Evolutionary conservation across 1,140 invertebrate genomes (phyloP), one percentile per base, ranked within the genome.

Genomic region (Pachyrhynchus sulphureomaculatus): DNA sequence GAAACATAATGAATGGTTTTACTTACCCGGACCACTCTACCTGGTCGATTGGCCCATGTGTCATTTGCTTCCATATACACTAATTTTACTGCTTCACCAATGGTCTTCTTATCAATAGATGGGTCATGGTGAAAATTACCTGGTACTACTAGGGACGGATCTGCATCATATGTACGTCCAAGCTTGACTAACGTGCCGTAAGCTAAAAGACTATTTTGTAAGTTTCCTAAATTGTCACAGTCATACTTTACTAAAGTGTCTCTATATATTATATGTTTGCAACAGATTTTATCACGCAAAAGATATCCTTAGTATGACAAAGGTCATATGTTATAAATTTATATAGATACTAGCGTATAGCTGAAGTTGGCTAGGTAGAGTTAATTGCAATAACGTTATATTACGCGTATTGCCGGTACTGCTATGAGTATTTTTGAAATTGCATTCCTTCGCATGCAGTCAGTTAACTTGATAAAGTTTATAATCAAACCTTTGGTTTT

Each of bases 11-110:
- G n/a, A n/a, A n/a, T n/a, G n/a, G n/a, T n/a, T n/a, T n/a, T 24
- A 37, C 56, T 59, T 41, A 59, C 56, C 6, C 56, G 12, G n/a
- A 59, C 20, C 12, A 33, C 56, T 29, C 15, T 33, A 10, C 56
- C 56, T 5, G 44, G 23, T 21, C 42, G 56, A 9, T 51, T 34
- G 17, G 45, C 56, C 13, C 41, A 51, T 13, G 44, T 45, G 13
- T 59, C 45, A 32, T 33, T 48, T 13, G n/a, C 9, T n/a, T 37
- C 15, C 2, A 48, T 21, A 24, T 59, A 59, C 3, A 59, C 24
- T 41, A 13, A 2, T 32, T 33, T 59, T 18, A 59, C 49, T 12
- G 24, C 15, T 3, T 20, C 21, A 17, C 56, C 56, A 23, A 59
- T 59, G 13, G 18, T 34, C 2, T 9, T 15, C 13, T 12, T 24